A percentile compares a stretch with the other conserved stretches of the same genome.
phyloP scores from a whole-genome alignment of 2,888 invertebrate genomes.

The Mesopsocus fuscifrons region DNA sequence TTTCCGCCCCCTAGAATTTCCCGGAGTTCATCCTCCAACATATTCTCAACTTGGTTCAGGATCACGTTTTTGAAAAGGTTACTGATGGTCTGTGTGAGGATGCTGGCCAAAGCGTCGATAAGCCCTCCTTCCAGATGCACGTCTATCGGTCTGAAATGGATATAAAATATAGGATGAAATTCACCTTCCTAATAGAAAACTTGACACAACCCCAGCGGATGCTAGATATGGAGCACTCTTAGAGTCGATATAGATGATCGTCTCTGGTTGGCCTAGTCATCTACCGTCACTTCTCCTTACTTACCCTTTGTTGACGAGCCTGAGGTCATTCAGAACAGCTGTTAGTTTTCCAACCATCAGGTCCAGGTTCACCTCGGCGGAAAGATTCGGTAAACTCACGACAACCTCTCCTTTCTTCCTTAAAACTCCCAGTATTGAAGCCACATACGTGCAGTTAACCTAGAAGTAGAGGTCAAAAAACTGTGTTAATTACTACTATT shows the following conservation, averaged over 20 bases:
- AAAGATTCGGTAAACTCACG: neutral
- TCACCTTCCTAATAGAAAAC: too few species aligned
- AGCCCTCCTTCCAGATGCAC: constrained; percentile 2
- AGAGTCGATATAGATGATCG: too few species aligned
- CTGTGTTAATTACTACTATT: neutral
- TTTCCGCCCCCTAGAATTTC: constrained; percentile 1
- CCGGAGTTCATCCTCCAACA: neutral
- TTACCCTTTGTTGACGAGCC: neutral
- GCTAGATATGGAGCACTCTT: too few species aligned
- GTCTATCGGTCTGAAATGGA: constrained; percentile 3
- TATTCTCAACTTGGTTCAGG: neutral
- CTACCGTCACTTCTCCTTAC: too few species aligned
- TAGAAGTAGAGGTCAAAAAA: neutral
- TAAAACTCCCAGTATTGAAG: neutral
- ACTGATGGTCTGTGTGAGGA: neutral
- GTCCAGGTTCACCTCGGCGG: neutral
- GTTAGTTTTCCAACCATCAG: neutral
- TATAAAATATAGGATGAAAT: neutral
- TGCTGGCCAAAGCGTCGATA: neutral
- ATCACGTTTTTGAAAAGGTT: neutral
- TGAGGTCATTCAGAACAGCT: neutral
- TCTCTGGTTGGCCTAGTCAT: too few species aligned
- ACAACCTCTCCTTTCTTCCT: neutral
- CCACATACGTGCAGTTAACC: neutral
- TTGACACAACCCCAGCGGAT: too few species aligned